phyloP scores from a whole-genome alignment of 2,888 invertebrate genomes.

The Timema podura region DNA sequence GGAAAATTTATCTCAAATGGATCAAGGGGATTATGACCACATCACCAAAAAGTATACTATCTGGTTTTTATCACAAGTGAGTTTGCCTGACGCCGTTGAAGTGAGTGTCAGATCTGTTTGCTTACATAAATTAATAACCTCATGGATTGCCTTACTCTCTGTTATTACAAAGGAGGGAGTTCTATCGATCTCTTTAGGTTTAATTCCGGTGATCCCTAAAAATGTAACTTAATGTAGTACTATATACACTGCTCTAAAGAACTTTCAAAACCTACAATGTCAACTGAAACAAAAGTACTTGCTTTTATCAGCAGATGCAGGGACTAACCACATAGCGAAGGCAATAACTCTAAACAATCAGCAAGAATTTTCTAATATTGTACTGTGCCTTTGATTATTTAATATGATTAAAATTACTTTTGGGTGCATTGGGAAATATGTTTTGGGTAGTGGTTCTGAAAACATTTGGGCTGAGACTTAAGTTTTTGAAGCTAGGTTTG shows the following conservation, averaged over 20 bases:
- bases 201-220: neutral
- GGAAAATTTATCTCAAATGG: neutral
- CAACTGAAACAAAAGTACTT: slow-evolving; percentile 1
- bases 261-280: neutral
- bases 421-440: slow-evolving; percentile 1
- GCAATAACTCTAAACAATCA: neutral
- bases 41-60: neutral
- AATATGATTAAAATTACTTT: slow-evolving; percentile 9
- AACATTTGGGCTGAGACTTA: neutral
- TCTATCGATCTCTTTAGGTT: neutral
- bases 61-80: neutral
- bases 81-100: neutral
- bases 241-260: neutral
- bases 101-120: neutral
- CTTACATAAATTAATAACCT: neutral
- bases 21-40: neutral
- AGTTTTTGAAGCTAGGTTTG: neutral
- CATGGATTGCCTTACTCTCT: slow-evolving; percentile 8
- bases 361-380: slow-evolving; percentile 2
- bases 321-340: neutral
- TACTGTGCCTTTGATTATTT: neutral
- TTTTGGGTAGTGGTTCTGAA: neutral
- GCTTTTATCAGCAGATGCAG: neutral
- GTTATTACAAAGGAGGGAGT: neutral
- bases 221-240: neutral